Evolutionary conservation across 2,113 vertebrate genomes (phyloP).

Genomic region (Sylvietta virens): DNA sequence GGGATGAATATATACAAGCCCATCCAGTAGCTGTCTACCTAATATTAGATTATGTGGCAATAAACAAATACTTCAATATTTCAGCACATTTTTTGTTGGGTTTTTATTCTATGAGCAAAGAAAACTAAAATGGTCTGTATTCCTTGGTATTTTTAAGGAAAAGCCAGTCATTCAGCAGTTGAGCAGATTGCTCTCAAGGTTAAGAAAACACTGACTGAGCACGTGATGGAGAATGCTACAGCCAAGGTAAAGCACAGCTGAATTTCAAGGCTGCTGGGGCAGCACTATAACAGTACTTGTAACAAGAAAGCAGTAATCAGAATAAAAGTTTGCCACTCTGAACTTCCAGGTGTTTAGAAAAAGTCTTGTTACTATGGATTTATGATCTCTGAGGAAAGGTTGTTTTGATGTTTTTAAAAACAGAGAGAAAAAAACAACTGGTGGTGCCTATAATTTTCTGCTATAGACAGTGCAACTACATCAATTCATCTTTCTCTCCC

Average conservation of each 20-base stretch:
- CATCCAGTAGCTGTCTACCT: not conserved
- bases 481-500: not conserved
- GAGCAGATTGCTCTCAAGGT: not conserved
- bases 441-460: slow-evolving; percentile 34
- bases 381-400: slow-evolving; percentile 41
- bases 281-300: not conserved
- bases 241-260: slow-evolving; percentile 2
- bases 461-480: not conserved
- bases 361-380: slow-evolving; percentile 48
- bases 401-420: not conserved
- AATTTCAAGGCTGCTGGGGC: not conserved
- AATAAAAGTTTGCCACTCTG: slow-evolving; percentile 18
- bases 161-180: not conserved
- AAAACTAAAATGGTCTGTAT: not conserved
- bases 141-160: not conserved
- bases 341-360: slow-evolving; percentile 55
- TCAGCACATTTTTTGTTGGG: not conserved
- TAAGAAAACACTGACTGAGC: slow-evolving; percentile 28
- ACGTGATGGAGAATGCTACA: not conserved
- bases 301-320: not conserved
- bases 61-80: not conserved
- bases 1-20: not conserved
- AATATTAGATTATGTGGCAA: not conserved
- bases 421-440: slow-evolving; percentile 11
- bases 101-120: not conserved